These are phyloP conservation scores for Oxyruncus cristatus DNA, from an alignment of 2,113 vertebrate genomes.

Conservation along the genomic window DNA sequence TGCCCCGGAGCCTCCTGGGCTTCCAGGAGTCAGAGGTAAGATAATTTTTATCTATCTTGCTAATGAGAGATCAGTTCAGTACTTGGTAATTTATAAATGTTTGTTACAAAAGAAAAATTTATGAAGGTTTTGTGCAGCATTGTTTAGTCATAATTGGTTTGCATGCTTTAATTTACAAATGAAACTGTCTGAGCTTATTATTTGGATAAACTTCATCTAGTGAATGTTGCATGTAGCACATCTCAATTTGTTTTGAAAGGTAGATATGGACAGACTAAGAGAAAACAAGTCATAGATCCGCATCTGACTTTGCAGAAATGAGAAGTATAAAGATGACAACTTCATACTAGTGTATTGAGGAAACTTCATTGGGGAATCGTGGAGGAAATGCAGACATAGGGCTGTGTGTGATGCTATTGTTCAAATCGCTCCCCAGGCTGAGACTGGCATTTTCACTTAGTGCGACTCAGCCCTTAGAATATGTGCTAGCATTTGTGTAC, in stretches of 20 bases:
- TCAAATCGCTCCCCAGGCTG: neutral
- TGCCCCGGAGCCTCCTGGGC: neutral
- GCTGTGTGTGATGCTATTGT: neutral
- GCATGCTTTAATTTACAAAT: neutral
- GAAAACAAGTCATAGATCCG: neutral
- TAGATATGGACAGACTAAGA: neutral
- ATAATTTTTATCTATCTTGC: constrained; percentile 31
- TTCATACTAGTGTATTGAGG: neutral
- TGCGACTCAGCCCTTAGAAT: neutral
- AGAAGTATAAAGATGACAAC: neutral
- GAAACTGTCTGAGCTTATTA: neutral
- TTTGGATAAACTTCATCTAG: neutral
- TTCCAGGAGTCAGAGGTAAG: constrained; percentile 67
- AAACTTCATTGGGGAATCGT: neutral
- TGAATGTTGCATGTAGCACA: neutral
- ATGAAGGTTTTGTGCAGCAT: neutral
- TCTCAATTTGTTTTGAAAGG: neutral
- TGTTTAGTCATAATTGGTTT: neutral
- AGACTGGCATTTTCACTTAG: neutral
- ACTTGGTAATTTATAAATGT: neutral
- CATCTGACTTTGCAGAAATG: neutral
- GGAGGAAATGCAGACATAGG: neutral
- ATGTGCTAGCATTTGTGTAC: neutral
- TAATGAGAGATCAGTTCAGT: neutral
- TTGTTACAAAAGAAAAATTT: neutral